A percentile compares a stretch with the other conserved stretches of the same genome.
Conservation (phyloP, 2,113 vertebrate genomes). For the Rhabdomys dilectus region DNA sequence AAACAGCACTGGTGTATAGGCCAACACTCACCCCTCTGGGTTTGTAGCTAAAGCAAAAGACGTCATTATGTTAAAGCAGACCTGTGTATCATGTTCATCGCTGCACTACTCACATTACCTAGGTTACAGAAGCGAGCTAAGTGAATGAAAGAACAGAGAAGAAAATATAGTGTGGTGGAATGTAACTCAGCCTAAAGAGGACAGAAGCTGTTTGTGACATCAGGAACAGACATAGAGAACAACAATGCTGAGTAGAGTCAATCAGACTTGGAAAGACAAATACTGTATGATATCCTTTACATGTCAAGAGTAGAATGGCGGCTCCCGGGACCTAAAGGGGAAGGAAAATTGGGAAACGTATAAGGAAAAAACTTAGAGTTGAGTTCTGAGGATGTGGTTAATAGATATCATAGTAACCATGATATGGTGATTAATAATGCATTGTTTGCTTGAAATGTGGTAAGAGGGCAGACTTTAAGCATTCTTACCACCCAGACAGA, state of each 20-base stretch:
- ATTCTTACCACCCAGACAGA: not conserved
- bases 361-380: not conserved
- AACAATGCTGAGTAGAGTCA: not conserved
- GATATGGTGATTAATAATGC: not conserved
- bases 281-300: not conserved
- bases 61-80: not conserved
- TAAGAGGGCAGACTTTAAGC: not conserved
- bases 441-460: not conserved
- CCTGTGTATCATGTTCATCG: not conserved
- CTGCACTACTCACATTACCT: not conserved
- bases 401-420: not conserved
- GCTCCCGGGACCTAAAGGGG: not conserved
- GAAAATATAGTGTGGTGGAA: not conserved
- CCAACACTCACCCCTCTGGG: not conserved
- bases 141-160: not conserved
- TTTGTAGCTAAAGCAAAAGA: not conserved
- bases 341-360: not conserved
- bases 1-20: not conserved
- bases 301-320: not conserved
- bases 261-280: not conserved
- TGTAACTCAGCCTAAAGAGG: not conserved
- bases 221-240: not conserved
- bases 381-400: not conserved
- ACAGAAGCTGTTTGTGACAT: not conserved
- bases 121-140: not conserved